Conservation (phyloP, 1,140 invertebrate species). For the Periplaneta americana region DNA sequence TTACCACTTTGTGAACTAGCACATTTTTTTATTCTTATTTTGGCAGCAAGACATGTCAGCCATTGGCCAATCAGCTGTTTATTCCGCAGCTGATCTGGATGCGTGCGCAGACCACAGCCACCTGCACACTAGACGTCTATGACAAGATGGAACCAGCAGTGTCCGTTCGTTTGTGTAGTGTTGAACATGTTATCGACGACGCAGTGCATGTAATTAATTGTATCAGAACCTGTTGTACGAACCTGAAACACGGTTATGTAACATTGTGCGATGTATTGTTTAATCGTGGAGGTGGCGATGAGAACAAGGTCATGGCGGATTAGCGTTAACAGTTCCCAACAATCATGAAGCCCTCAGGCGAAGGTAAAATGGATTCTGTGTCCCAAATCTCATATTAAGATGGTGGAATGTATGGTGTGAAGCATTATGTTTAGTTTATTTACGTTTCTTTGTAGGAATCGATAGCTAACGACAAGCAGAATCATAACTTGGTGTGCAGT, state of each 20-base stretch:
- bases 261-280: not conserved
- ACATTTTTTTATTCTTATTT: conserved; percentile 1
- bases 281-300: not conserved
- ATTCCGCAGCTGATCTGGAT: conserved; percentile 12
- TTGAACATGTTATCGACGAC: not conserved
- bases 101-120: conserved; percentile 2
- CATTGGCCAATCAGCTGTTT: conserved; percentile 14
- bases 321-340: not conserved
- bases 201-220: not conserved
- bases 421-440: not conserved
- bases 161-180: not conserved
- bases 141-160: not conserved
- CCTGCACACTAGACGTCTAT: not conserved
- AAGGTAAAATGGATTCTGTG: not conserved
- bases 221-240: not conserved
- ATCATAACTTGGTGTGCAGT: too few species aligned
- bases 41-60: conserved; percentile 10
- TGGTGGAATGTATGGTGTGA: too few species aligned
- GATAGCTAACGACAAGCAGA: not conserved
- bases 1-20: not conserved
- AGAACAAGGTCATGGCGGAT: not conserved
- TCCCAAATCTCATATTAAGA: not conserved
- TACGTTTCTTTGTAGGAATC: not conserved
- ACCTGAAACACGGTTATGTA: not conserved
- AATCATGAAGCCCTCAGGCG: not conserved